Evolutionary conservation across 2,113 vertebrate species (phyloP).

Genomic region (Oreochromis tanganicae): DNA sequence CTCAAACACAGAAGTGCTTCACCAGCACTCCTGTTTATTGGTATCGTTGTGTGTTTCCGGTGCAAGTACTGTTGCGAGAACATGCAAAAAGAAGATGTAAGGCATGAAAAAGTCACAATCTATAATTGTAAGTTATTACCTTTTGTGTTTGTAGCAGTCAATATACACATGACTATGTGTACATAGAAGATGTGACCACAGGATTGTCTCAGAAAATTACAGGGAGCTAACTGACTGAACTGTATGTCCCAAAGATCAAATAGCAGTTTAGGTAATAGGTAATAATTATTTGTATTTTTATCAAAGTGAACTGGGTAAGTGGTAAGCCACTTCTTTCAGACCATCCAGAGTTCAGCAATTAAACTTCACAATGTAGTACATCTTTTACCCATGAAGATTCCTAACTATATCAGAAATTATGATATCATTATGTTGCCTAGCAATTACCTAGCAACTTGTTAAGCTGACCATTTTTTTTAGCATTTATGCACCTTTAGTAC

Average conservation of each 20-base stretch:
- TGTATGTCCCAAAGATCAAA: background rate
- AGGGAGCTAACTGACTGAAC: fast-evolving
- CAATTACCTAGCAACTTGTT: background rate
- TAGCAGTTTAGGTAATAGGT: background rate
- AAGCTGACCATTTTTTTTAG: background rate
- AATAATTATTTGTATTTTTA: background rate
- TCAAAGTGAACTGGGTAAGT: background rate
- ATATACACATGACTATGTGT: background rate
- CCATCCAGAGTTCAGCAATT: background rate
- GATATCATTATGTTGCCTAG: background rate
- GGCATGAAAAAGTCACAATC: background rate
- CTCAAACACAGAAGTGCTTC: fast-evolving
- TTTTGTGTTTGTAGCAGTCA: background rate
- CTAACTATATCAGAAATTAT: background rate
- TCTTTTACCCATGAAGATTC: background rate
- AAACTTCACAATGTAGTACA: background rate
- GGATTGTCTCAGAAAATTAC: background rate
- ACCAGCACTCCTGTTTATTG: background rate
- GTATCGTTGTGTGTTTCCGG: background rate
- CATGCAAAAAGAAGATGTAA: background rate
- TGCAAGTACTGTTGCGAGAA: background rate
- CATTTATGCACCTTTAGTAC: background rate
- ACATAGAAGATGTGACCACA: background rate
- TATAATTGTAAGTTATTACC: background rate
- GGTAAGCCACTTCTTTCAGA: background rate